Evolutionary conservation across 2,113 vertebrate species (phyloP), one percentile per base, ranked within the genome.

Genomic region (Tauraco erythrolophus): DNA sequence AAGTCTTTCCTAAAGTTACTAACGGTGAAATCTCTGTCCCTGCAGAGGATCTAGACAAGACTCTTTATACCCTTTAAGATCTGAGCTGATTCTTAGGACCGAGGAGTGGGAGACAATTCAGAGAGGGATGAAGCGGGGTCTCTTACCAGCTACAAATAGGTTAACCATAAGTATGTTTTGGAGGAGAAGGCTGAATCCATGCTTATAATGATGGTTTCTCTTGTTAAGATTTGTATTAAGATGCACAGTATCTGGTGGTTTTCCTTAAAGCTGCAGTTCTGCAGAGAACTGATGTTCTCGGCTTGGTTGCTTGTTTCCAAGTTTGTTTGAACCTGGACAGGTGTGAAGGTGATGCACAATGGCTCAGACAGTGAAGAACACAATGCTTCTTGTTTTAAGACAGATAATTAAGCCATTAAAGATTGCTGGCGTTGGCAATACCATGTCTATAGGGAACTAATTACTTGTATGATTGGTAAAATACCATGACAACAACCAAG

Each of bases 401-500:
- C 30, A 61, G 24, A 88, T 96, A 93, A 95, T 94, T 96, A 94
- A 94, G 57, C 66, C 39, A 37, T 76, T 89, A 72, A 96, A 95
- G 78, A 89, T 69, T 85, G 61, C 74, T 76, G 24, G 65, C 53
- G 24, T 48, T 95, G 88, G 89, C 88, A 95, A 90, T 82, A 92
- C 53, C 48, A 35, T 0, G 72, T 94, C 96, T 95, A 91, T 46
- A 61, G 92, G 97, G 92, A 96, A 45, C 81, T 95, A 95, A 90
- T 97, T 97, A 93, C 66, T 88, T 8, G 15, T 88, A 79, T 57
- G 54, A 89, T 57, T 94, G 84, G 78, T 89, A 72, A 94, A 95
- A 92, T 85, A 82, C 89, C 88, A 90, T 79, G 89, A 91, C 92
- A 96, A 95, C 93, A 94, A 89, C 43, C 89, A 64, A 68, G 58